Evolutionary conservation across 35 echinoderm and acorn worm genomes (phyloP).

Genomic region (Hemicentrotus pulcherrimus): DNA sequence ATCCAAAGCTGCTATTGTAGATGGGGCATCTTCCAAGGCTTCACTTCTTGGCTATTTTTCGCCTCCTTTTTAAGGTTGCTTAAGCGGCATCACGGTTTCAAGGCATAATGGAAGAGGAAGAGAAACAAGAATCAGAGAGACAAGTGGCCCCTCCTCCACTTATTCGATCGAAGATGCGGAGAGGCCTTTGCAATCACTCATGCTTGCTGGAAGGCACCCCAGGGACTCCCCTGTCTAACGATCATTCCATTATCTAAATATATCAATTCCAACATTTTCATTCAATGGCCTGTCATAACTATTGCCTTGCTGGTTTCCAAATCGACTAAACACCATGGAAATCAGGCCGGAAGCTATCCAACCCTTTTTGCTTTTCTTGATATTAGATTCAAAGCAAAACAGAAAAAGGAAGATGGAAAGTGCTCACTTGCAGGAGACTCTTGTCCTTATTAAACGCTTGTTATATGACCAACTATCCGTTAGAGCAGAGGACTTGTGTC

Average conservation of each 20-base stretch:
- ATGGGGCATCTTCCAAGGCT: conserved; percentile 3
- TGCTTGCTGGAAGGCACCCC: conserved; percentile 14
- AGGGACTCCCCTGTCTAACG: background rate
- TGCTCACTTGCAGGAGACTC: conserved; percentile 14
- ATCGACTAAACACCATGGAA: conserved; percentile 26
- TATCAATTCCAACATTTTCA: conserved; percentile 48
- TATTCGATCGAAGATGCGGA: conserved; percentile 31
- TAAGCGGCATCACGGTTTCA: conserved; percentile 41
- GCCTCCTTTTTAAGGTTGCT: background rate
- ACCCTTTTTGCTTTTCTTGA: background rate
- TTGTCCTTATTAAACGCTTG: conserved; percentile 42
- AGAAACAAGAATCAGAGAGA: conserved; percentile 23
- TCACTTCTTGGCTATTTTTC: background rate
- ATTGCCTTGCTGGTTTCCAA: conserved; percentile 11
- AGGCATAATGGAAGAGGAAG: background rate
- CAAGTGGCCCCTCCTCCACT: conserved; percentile 28
- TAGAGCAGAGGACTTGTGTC: conserved; percentile 33
- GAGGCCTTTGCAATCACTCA: conserved; percentile 41
- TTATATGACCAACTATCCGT: conserved; percentile 36
- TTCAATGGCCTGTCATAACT: background rate
- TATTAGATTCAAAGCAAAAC: background rate
- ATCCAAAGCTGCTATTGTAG: conserved; percentile 15
- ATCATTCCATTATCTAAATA: conserved; percentile 45
- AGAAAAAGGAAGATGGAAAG: background rate
- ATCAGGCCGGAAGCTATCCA: background rate